A percentile compares a stretch with the other conserved stretches of the same genome.
These are phyloP conservation scores for Jaculus jaculus DNA, from an alignment of 2,113 vertebrate genomes.

Conservation along the genomic window DNA sequence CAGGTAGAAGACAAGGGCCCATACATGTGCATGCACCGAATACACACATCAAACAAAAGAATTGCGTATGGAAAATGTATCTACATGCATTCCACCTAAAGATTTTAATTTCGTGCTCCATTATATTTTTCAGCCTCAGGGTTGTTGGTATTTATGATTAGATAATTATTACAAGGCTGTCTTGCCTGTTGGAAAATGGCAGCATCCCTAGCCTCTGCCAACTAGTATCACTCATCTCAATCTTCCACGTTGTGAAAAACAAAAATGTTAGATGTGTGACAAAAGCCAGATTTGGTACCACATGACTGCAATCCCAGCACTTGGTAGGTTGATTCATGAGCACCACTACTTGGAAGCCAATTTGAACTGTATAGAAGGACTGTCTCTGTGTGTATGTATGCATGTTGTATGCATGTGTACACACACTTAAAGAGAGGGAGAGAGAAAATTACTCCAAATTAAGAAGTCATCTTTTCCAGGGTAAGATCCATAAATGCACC, in stretches of 20 bases:
- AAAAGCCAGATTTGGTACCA: background rate
- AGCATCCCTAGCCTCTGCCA: background rate
- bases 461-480: slow-evolving; percentile 13
- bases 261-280: background rate
- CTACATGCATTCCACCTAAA: background rate
- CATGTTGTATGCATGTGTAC: too few species aligned
- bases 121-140: background rate
- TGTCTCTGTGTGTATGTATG: too few species aligned
- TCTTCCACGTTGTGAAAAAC: background rate
- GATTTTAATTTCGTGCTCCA: slow-evolving; percentile 19
- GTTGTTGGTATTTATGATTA: background rate
- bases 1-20: too few species aligned
- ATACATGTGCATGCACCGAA: too few species aligned
- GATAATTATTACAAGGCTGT: background rate
- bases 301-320: background rate
- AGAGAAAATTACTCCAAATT: background rate
- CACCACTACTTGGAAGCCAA: background rate
- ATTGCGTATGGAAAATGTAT: background rate
- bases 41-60: background rate
- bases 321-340: background rate
- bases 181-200: background rate
- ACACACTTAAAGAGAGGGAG: too few species aligned
- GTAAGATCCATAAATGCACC: background rate
- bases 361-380: background rate
- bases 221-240: background rate